Conservation (phyloP, 2,797 vertebrate species). For the Siniperca undulata region DNA sequence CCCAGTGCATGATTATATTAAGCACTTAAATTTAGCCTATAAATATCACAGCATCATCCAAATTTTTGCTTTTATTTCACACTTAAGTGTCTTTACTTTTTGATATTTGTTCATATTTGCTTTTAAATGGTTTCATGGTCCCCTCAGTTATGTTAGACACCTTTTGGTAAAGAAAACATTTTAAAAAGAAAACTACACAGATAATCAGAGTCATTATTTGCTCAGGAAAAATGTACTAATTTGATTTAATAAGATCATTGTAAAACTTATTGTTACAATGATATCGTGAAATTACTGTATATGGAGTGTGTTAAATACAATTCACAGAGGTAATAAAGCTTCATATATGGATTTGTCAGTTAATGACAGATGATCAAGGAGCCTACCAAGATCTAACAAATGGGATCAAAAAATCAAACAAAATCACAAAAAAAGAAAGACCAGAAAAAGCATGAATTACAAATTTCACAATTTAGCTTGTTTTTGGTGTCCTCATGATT, state of each 20-base stretch:
- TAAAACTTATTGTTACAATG: neutral
- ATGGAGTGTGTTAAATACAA: neutral
- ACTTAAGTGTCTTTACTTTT: neutral
- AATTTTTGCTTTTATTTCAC: neutral
- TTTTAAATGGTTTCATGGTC: neutral
- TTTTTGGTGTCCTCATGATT: neutral
- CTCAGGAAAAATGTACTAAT: constrained; percentile 25
- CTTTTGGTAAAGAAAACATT: neutral
- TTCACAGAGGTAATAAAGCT: neutral
- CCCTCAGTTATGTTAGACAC: neutral
- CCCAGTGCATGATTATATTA: neutral
- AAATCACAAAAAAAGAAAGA: neutral
- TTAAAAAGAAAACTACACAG: neutral
- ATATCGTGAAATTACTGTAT: neutral
- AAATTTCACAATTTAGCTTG: neutral
- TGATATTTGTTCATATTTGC: neutral
- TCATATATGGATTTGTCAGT: neutral
- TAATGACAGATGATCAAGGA: neutral
- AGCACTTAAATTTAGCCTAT: neutral
- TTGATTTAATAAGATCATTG: neutral
- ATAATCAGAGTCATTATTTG: constrained; percentile 13
- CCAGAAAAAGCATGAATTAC: neutral
- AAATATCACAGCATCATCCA: neutral
- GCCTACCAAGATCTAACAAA: neutral
- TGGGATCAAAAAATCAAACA: neutral